These are phyloP conservation scores for Drosophila atripex DNA, from an alignment of 2,888 invertebrate genomes.

Conservation along the genomic window DNA sequence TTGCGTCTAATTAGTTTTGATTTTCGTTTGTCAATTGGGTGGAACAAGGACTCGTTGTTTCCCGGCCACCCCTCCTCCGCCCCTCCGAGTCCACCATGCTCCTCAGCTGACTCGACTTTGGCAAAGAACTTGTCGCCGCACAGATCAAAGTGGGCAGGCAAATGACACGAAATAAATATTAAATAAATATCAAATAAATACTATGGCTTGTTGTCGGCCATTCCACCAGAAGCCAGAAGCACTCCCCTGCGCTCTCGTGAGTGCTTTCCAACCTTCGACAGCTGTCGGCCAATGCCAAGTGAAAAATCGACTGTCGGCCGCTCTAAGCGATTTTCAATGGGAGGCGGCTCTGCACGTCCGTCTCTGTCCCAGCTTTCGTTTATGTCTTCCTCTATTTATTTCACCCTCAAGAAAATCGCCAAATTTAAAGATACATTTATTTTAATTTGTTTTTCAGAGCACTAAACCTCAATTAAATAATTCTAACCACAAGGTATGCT, in stretches of 20 bases:
- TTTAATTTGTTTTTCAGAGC: neutral
- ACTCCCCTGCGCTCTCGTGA: neutral
- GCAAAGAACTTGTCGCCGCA: conserved; percentile 73
- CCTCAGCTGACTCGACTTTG: conserved; percentile 72
- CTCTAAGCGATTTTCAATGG: conserved; percentile 66
- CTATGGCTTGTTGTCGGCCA: conserved; percentile 41
- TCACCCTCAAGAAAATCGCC: neutral
- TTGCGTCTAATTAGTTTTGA: conserved; percentile 75
- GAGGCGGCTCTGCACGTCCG: conserved; percentile 18
- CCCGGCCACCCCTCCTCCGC: conserved; percentile 3
- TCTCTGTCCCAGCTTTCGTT: neutral
- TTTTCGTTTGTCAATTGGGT: conserved; percentile 54
- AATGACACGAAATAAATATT: conserved; percentile 64
- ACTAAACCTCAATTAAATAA: neutral
- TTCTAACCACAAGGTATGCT: neutral
- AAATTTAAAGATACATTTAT: neutral
- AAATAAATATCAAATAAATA: conserved; percentile 46
- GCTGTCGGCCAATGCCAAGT: conserved; percentile 55
- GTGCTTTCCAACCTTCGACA: conserved; percentile 41
- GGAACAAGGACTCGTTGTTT: conserved; percentile 34
- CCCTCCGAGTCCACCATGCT: conserved; percentile 36
- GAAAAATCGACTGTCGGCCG: conserved; percentile 66
- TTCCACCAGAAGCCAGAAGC: neutral
- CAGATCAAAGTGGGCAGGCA: conserved; percentile 65
- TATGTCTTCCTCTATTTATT: neutral